Base-by-base conservation (phyloP, 64 coral and sea anemone genomes). In the Montipora efflorescens region DNA sequence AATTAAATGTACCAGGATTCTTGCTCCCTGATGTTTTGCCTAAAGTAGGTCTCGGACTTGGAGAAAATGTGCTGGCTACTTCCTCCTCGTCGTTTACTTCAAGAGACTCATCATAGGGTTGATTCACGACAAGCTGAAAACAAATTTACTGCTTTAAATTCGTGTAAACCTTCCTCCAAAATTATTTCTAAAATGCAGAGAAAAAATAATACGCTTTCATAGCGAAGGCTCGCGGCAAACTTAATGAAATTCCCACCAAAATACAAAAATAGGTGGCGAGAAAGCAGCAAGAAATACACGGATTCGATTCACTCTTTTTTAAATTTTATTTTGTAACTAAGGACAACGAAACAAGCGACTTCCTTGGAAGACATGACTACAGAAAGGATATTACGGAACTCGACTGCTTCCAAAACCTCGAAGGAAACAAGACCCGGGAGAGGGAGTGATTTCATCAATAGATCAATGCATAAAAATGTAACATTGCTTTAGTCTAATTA, bases 81-180 rank as follows among this genome's bases (percentile, higher is more conserved):
- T 98, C 97, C 48, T 98, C 97, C 28, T 98, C 97, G 91, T 98
- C 97, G 73, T 98, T 98, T 46, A 98, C 97, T 75, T 98, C 97
- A 67, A 98, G 79, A 52, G 97, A 88, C 61, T 98, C 97, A 78
- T 98, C 97, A 94, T 98, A 98, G 49, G 94, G 97, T 85, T 98
- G 97, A 85, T 98, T 98, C 59, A 98, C 97, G 43, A 98, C 94
- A 87, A 95, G 84, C 79, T 98, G 58, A 92, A 81, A 64, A 64
- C 13, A 15, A 64, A 64, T 4, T 14, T 25, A 15, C 15, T 57
- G 8, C 4, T 9, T 28, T 28, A 28, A 28, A 28, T 28, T 28
- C 28, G 28, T 28, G 28, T 28, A 28, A 0, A 28, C 28, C 28
- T 28, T 28, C 28, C 28, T 28, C 28, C 28, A 28, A 28, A 28